A percentile compares a stretch with the other conserved stretches of the same genome.
phyloP scores from a whole-genome alignment of 2,797 vertebrate species.

The Miichthys miiuy region DNA sequence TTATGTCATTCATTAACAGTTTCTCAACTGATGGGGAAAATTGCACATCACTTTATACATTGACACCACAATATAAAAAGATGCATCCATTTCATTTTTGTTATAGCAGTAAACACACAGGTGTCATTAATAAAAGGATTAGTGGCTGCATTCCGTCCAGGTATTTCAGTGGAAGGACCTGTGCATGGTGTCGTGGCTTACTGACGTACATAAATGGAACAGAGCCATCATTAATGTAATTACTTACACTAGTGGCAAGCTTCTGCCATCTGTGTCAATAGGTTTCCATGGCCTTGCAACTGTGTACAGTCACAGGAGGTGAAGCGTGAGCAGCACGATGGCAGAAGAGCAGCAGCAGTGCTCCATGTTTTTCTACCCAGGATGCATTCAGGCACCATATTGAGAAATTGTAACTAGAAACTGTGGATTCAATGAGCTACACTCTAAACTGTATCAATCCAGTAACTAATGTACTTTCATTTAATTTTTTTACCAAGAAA shows the following conservation, averaged over 20 bases:
- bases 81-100: not conserved
- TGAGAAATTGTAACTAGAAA: not conserved
- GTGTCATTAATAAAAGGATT: not conserved
- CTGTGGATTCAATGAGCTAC: not conserved
- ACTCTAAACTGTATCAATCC: not conserved
- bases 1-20: not conserved
- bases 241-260: not conserved
- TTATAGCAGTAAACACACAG: not conserved
- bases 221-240: conserved; percentile 5
- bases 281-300: not conserved
- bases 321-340: not conserved
- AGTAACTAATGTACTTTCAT: not conserved
- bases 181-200: not conserved
- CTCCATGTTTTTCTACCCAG: not conserved
- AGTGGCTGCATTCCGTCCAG: not conserved
- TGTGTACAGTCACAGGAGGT: not conserved
- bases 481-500: not conserved
- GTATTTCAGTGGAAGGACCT: not conserved
- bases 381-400: not conserved
- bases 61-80: not conserved
- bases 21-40: not conserved
- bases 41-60: not conserved
- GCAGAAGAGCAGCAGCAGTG: not conserved
- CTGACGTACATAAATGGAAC: not conserved
- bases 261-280: not conserved